Base-by-base conservation (phyloP, 2,888 invertebrate genomes). In the Eupithecia exiguata region DNA sequence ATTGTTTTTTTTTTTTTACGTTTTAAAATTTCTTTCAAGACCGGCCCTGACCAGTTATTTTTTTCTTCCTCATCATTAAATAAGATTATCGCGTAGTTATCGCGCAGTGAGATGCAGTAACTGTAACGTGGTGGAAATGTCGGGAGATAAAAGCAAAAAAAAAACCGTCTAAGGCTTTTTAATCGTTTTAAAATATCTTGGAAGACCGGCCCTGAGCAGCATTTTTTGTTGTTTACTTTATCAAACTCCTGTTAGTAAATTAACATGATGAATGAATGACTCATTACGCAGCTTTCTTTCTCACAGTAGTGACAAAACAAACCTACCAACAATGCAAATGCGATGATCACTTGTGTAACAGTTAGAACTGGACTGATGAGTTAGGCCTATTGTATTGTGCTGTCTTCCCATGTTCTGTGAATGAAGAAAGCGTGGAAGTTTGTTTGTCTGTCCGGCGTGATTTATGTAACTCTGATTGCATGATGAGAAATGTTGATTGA, bases 381-480 rank as follows among this genome's bases (percentile, higher is more conserved):
- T 62, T 72, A 75, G 70, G 71, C 71, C 74, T 79, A 76, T 77
- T 77, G 77, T 79, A 75, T 77, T 77, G 78, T 79, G 70, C 40
- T 68, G 25, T 78, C 69, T 83, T 83, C 83, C 80, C 82, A 82
- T 82, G 80, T 77, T 75, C 78, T 77, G 46, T 30, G 69, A 40
- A 16, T 72, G 69, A 79, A 81, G 82, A 82, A 82, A 83, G 81
- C 82, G 82, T 82, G 78, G 77, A 79, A 70, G 74, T 76, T 81
- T 84, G 74, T 70, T 72, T 76, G 49, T 76, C 70, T 66, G 66
- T 25, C 72, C 70, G 75, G 74, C 76, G 71, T 77, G 75, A 77
- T 78, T 79, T 78, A 80, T 78, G 74, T 76, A 78, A 75, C 70
- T 69, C 74, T 74, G 69, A 72, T 74, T 76, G 72, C 68, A 61